Evolutionary conservation across 2,797 vertebrate genomes (phyloP), one percentile per base, ranked within the genome.

Genomic region (Gorsachius magnificus): DNA sequence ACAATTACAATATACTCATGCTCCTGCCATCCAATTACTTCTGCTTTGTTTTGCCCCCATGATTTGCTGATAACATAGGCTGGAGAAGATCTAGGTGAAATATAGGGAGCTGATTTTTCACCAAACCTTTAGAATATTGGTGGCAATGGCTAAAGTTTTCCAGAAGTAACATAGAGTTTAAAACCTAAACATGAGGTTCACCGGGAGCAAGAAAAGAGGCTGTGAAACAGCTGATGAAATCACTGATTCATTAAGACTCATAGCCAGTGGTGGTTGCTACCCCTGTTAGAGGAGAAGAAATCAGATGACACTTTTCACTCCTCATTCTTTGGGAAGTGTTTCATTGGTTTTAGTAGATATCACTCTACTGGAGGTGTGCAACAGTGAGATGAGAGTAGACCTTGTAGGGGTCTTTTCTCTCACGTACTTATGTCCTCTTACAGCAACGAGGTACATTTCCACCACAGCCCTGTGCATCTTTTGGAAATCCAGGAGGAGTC

Each of bases 21-120:
- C 94, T 96, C 83, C 66, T 95, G 83, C 41, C 29, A n/a, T 81
- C 36, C 53, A 66, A 54, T 91, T 92, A 89, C 61, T 96, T 83
- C 86, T 89, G 54, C 63, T 97, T 87, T 96, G 72, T 66, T 83
- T 93, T 89, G 43, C n/a, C 25, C 5, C 50, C 8, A 3, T 83
- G 76, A 64, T 48, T 93, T 94, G 61, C 83, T 35, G 51, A 78
- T 87, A 93, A 68, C 51, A 65, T 46, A 60, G 75, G 41, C 50
- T 94, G 64, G 60, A 77, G 79, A 83, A 68, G 31, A 66, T 50
- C 54, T n/a, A 43, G 29, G 13, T 60, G 35, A 72, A 83, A 93
- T 33, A 58, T 0, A 2, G 13, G 24, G 26, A 85, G 19, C 0
- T 79, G 53, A 63, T 85, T 88, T 96, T 91, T 82, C 33, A 74